Conservation (phyloP, 2,797 vertebrate species). For the Silurus aristotelis region DNA sequence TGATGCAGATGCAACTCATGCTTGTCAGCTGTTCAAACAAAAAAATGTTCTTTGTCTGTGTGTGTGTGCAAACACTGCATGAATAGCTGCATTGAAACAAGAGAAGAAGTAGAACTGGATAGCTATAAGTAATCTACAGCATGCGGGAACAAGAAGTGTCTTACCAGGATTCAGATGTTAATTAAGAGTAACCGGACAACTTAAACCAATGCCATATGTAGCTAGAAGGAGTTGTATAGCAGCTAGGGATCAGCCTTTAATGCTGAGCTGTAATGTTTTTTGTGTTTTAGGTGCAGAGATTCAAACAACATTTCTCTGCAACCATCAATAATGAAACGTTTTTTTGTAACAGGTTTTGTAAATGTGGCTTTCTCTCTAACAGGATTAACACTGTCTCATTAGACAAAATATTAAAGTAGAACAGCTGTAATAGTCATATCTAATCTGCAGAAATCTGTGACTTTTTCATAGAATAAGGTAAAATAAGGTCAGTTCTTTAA, state of each 20-base stretch:
- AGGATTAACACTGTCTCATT: neutral
- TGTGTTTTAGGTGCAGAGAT: neutral
- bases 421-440: neutral
- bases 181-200: slow-evolving; percentile 23
- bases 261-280: neutral
- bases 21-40: slow-evolving; percentile 31
- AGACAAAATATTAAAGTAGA: neutral
- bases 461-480: neutral
- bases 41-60: neutral
- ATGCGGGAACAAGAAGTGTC: neutral
- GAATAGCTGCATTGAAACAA: slow-evolving; percentile 29
- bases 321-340: neutral
- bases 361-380: neutral
- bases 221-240: neutral
- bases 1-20: slow-evolving; percentile 49
- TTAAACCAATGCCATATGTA: slow-evolving; percentile 8
- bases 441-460: neutral
- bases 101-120: slow-evolving; percentile 21
- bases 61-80: neutral
- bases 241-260: neutral
- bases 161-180: slow-evolving; percentile 1
- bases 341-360: neutral
- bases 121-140: slow-evolving; percentile 16
- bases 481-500: neutral
- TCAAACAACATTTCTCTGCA: neutral